Percentiles rank a stretch among this genome's conserved stretches.
These are phyloP conservation scores for Lithophane socia DNA, from an alignment of 2,888 invertebrate genomes.

Conservation along the genomic window DNA sequence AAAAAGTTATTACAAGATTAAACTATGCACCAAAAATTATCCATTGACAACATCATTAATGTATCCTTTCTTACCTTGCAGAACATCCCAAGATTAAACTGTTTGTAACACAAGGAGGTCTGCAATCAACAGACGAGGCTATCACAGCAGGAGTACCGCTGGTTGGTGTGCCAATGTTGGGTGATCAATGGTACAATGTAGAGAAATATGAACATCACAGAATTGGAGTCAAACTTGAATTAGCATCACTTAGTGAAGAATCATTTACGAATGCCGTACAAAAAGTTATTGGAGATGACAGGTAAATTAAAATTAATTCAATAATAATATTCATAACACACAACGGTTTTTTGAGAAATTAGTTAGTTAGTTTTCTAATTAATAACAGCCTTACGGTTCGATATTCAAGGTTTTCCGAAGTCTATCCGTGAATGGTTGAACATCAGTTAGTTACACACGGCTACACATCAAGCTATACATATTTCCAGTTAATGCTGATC, in stretches of 20 bases:
- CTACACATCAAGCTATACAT: no score
- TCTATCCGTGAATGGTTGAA: no score
- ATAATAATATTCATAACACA: neutral
- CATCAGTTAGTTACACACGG: no score
- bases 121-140: conserved; percentile 87
- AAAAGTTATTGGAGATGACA: conserved; percentile 70
- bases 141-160: conserved; percentile 83
- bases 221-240: conserved; percentile 73
- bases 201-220: conserved; percentile 74
- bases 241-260: conserved; percentile 72
- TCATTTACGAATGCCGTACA: conserved; percentile 70
- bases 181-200: conserved; percentile 84
- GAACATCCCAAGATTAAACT: conserved; percentile 80
- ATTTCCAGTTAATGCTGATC: no score
- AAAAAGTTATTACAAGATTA: no score
- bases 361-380: no score
- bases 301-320: conserved; percentile 59
- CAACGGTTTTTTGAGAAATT: no score
- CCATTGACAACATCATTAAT: neutral
- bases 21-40: neutral
- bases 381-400: no score
- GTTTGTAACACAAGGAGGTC: conserved; percentile 87
- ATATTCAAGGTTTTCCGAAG: no score
- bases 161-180: conserved; percentile 82
- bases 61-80: neutral